Conservation (phyloP, 2,113 vertebrate genomes). For the Psilopogon haemacephalus region DNA sequence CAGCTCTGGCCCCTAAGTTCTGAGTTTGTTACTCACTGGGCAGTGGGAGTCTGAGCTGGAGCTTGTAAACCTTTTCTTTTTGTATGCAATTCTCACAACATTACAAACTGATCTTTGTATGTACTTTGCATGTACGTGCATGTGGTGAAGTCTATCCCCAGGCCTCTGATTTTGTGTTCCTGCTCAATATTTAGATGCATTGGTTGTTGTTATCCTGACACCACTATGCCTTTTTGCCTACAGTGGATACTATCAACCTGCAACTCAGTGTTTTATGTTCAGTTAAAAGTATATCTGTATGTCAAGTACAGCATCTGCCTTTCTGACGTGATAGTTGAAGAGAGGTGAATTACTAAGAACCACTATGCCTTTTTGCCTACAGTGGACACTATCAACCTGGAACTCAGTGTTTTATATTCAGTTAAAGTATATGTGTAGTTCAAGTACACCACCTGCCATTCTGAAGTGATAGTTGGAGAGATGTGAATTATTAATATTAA, state of each 20-base stretch:
- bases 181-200: not conserved
- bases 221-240: not conserved
- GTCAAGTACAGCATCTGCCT: not conserved
- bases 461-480: no score
- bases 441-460: not conserved
- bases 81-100: not conserved
- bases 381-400: not conserved
- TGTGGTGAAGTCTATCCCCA: not conserved
- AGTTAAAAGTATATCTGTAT: not conserved
- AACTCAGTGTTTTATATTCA: not conserved
- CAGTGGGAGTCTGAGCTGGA: not conserved
- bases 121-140: not conserved
- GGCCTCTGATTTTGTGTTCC: not conserved
- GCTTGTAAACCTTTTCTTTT: not conserved
- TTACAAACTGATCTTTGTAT: not conserved
- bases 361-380: not conserved
- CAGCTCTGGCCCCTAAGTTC: not conserved
- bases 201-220: not conserved
- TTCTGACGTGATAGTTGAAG: not conserved
- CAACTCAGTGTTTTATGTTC: not conserved
- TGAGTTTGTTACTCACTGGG: not conserved
- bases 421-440: not conserved
- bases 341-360: no score
- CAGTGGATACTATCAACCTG: not conserved
- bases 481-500: no score